A percentile compares a stretch with the other conserved stretches of the same genome.
phyloP scores from a whole-genome alignment of 2,797 vertebrate species.

The Epinephelus awoara region DNA sequence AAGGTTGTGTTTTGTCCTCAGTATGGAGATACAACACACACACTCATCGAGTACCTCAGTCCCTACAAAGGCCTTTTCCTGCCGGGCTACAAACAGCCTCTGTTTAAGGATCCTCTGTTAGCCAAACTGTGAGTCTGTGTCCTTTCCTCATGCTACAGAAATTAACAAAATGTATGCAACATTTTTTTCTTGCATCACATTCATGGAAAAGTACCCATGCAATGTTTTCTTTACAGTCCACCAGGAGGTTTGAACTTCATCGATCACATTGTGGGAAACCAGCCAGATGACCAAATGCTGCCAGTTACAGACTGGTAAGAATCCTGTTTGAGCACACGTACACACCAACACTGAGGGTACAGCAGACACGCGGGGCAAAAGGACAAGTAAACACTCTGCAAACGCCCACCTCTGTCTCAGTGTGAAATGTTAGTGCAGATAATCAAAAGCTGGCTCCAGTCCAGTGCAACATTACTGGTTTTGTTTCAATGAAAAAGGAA shows the following conservation, averaged over 20 bases:
- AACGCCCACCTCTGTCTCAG: neutral
- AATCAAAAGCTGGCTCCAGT: neutral
- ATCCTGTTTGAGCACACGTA: conserved; percentile 63
- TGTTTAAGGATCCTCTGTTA: conserved; percentile 84
- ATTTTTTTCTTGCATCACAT: neutral
- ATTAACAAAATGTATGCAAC: neutral
- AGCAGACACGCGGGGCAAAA: conserved; percentile 52
- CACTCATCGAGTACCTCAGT: conserved; percentile 87
- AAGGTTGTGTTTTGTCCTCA: conserved; percentile 65
- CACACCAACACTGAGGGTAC: conserved; percentile 52
- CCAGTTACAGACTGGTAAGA: conserved; percentile 88
- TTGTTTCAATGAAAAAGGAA: neutral
- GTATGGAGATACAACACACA: conserved; percentile 91
- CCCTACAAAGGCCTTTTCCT: conserved; percentile 88
- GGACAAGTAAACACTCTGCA: conserved; percentile 60
- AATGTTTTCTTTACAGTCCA: conserved; percentile 75
- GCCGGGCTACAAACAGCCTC: conserved; percentile 85
- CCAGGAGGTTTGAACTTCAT: conserved; percentile 83
- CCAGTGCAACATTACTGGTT: neutral
- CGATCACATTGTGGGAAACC: conserved; percentile 92
- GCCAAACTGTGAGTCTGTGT: conserved; percentile 85
- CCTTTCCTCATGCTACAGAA: neutral
- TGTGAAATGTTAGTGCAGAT: neutral
- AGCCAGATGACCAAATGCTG: conserved; percentile 89
- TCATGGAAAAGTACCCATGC: conserved; percentile 20